These are phyloP conservation scores for Philereme vetulata DNA, from an alignment of 2,888 invertebrate genomes.

Conservation along the genomic window DNA sequence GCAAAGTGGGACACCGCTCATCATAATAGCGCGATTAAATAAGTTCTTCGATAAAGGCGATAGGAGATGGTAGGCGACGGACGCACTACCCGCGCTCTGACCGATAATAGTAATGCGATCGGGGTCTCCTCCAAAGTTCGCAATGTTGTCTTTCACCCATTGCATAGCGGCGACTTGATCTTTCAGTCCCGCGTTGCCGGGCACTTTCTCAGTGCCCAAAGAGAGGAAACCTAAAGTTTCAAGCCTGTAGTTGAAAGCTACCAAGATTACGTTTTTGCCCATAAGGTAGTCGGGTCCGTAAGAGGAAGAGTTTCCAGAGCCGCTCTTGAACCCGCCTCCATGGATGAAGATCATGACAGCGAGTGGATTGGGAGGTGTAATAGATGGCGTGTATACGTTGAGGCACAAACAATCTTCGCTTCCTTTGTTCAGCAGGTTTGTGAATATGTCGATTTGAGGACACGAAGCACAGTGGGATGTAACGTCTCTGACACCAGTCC, in stretches of 20 bases:
- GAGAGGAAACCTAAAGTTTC: conserved; percentile 82
- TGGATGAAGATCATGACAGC: conserved; percentile 61
- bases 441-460: conserved; percentile 53
- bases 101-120: conserved; percentile 53
- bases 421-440: conserved; percentile 39
- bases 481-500: conserved; percentile 43
- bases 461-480: conserved; percentile 56
- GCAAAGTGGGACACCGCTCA: conserved; percentile 80
- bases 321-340: conserved; percentile 51
- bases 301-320: conserved; percentile 62
- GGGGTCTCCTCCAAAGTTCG: conserved; percentile 54
- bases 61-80: conserved; percentile 45
- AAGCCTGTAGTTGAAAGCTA: conserved; percentile 81
- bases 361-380: conserved; percentile 36
- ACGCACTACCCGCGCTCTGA: conserved; percentile 33
- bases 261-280: conserved; percentile 75
- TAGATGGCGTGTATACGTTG: conserved; percentile 55
- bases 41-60: conserved; percentile 64
- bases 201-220: conserved; percentile 74
- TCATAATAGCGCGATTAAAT: conserved; percentile 78
- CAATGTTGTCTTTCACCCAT: conserved; percentile 56
- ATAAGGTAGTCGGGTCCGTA: conserved; percentile 82
- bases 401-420: conserved; percentile 59
- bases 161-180: conserved; percentile 56
- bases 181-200: conserved; percentile 84